Base-by-base conservation (phyloP, 2,888 invertebrate species). In the Octonoba sinensis region DNA sequence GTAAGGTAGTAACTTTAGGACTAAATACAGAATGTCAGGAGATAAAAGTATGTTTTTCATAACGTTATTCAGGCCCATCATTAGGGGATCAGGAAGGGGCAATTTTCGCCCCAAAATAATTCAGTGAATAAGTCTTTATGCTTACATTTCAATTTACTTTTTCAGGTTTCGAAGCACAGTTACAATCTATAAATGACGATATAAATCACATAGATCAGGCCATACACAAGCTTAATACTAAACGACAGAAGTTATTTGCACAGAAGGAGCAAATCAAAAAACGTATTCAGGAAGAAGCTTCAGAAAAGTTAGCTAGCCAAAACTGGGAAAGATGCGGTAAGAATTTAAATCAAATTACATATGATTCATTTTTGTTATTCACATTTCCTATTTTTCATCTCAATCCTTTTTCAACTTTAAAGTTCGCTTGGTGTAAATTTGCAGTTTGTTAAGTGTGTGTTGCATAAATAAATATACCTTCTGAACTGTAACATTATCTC, bases 241-340 rank as follows among this genome's bases (percentile, higher is more conserved):
- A 73, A 18, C 72, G 62, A 27, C 24, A 73, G 27, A 56, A 60
- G 44, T 47, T 83, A 4, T 15, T 72, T 8, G 46, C 72, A 27
- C 36, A 60, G 18, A 77, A 71, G 51, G 15, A 69, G 47, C 24
- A 47, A 22, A 59, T 83, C 44, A 56, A 64, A 27, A 51, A 46
- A 27, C 51, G 46, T 11, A 44, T 77, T 18, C 64, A 73, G 49
- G 72, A 77, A 47, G 59, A 73, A 46, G 77, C 83, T 15, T 73
- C 83, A n/a, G 83, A 72, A 64, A 16, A 73, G 57, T 27, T 83
- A 51, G 72, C 83, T 4, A 77, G 54, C 59, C 69, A 72, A 57
- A 70, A 83, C 22, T 83, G 83, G 83, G 74, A 78, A 57, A 24
- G 75, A 70, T 59, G 44, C 24, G 83, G 83, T 83, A 74, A 0